Percentiles rank a stretch among this genome's conserved stretches.
These are phyloP conservation scores for Drosophila tropicalis DNA, from an alignment of 1,140 invertebrate genomes.

Conservation along the genomic window DNA sequence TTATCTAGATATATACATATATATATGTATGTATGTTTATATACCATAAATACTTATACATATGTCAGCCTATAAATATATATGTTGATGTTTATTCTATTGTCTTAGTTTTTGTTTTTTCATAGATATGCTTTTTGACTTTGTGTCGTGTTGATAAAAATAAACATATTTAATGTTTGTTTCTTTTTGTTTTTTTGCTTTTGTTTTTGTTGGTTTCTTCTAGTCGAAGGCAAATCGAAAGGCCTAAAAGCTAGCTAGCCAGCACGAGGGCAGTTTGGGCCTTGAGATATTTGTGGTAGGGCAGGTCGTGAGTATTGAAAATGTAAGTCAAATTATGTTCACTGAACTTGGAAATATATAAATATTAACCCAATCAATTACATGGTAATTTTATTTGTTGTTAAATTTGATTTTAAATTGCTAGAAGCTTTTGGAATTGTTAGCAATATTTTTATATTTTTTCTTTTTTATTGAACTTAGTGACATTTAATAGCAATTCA, in stretches of 20 bases:
- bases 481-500: too few relatives aligned
- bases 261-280: background rate
- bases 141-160: conserved; percentile 51
- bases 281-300: conserved; percentile 28
- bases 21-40: conserved; percentile 23
- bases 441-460: too few relatives aligned
- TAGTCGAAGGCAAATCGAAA: background rate
- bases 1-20: conserved; percentile 30
- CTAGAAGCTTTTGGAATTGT: too few relatives aligned
- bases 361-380: background rate
- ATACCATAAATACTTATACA: conserved; percentile 19
- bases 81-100: conserved; percentile 5
- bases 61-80: conserved; percentile 16
- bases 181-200: background rate
- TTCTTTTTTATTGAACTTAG: too few relatives aligned
- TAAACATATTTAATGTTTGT: conserved; percentile 32
- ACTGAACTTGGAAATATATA: background rate
- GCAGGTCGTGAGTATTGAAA: conserved; percentile 25
- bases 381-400: background rate
- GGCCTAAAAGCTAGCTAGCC: background rate
- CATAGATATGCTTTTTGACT: conserved; percentile 13
- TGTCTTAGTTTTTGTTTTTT: conserved; percentile 2
- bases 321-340: background rate
- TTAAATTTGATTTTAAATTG: too few relatives aligned
- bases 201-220: conserved; percentile 25